Evolutionary conservation across 2,888 invertebrate species (phyloP).

Genomic region (Phymatocera aterrima): DNA sequence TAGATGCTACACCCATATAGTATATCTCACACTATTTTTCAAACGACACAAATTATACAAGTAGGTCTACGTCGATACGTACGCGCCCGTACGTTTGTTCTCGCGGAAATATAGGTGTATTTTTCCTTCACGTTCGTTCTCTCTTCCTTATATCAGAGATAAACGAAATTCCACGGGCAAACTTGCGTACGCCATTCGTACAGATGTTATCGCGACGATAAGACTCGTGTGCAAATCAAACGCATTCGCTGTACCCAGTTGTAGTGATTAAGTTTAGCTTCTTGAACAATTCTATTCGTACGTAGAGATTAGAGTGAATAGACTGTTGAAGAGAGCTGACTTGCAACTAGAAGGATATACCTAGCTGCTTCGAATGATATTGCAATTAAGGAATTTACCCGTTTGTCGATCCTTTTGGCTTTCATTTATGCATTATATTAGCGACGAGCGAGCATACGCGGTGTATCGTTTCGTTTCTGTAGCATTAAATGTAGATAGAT

Average conservation of each 20-base stretch:
- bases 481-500: no score
- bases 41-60: no score
- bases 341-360: neutral
- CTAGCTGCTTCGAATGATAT: conserved; percentile 19
- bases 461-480: neutral
- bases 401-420: conserved; percentile 26
- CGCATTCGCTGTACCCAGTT: neutral
- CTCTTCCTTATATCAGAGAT: neutral
- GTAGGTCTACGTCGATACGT: no score
- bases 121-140: neutral
- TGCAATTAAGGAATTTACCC: conserved; percentile 13
- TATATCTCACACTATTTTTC: no score
- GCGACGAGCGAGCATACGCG: neutral
- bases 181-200: conserved; percentile 21
- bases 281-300: neutral
- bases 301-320: conserved; percentile 19
- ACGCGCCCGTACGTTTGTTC: neutral
- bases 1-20: no score
- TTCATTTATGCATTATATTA: conserved; percentile 1
- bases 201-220: neutral
- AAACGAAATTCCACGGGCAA: conserved; percentile 31
- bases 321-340: conserved; percentile 38
- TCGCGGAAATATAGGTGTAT: neutral
- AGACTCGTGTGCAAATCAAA: neutral
- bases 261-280: neutral